Conservation (phyloP, 1,140 invertebrate genomes). For the Sitophilus oryzae region DNA sequence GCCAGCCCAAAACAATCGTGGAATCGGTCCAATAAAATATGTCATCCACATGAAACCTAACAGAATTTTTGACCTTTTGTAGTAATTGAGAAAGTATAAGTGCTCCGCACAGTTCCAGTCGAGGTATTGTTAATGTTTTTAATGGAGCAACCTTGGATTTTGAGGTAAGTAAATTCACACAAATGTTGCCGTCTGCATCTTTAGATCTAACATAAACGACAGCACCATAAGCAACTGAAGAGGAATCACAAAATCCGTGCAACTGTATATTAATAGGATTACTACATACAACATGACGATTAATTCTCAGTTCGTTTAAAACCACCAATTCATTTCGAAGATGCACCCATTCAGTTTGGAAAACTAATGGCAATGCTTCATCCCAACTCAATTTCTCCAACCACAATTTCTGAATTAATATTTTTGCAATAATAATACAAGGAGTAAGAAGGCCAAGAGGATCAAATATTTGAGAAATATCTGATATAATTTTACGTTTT, state of each 20-base stretch:
- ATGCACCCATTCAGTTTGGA: not conserved
- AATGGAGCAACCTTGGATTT: not conserved
- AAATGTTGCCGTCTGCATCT: not conserved
- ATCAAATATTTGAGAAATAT: slow-evolving; percentile 41
- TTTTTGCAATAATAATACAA: slow-evolving; percentile 40
- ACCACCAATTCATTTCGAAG: not conserved
- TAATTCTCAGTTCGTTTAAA: slow-evolving; percentile 9
- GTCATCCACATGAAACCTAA: too few species aligned
- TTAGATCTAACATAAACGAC: too few species aligned
- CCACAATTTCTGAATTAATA: slow-evolving; percentile 44
- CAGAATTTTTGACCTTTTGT: too few species aligned
- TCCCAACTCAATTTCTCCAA: slow-evolving; percentile 39
- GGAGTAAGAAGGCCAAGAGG: slow-evolving; percentile 44
- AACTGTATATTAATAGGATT: slow-evolving; percentile 10
- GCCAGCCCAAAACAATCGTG: not conserved
- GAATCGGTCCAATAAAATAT: slow-evolving; percentile 5
- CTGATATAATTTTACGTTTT: slow-evolving; percentile 11
- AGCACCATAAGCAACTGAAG: slow-evolving; percentile 1
- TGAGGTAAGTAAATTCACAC: not conserved
- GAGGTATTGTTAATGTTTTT: not conserved
- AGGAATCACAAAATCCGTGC: slow-evolving; percentile 4
- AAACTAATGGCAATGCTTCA: slow-evolving; percentile 29
- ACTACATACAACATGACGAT: slow-evolving; percentile 1
- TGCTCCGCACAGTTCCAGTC: not conserved
- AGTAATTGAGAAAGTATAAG: slow-evolving; percentile 1